These are phyloP conservation scores for Eugnorisma glareosa DNA, from an alignment of 2,888 invertebrate species.

Conservation along the genomic window DNA sequence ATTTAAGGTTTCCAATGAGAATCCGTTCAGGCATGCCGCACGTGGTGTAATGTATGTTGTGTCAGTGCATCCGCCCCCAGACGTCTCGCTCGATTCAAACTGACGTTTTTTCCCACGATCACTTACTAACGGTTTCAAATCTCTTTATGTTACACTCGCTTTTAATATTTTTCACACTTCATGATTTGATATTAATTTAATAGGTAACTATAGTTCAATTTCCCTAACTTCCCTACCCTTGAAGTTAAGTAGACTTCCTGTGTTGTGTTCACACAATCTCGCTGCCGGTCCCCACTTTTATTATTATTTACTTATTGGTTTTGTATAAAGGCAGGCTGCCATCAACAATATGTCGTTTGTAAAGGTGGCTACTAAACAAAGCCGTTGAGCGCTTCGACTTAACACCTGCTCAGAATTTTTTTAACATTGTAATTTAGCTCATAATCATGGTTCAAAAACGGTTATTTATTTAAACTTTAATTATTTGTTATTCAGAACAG, in stretches of 20 bases:
- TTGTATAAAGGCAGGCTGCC: slow-evolving; percentile 86
- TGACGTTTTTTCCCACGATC: slow-evolving; percentile 87
- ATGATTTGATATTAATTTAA: slow-evolving; percentile 54
- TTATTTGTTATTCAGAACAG: slow-evolving; percentile 42
- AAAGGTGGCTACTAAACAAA: slow-evolving; percentile 89
- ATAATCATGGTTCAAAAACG: slow-evolving; percentile 63
- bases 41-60: slow-evolving; percentile 82
- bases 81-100: slow-evolving; percentile 79
- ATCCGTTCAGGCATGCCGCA: slow-evolving; percentile 77
- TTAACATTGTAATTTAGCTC: slow-evolving; percentile 62
- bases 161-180: slow-evolving; percentile 38
- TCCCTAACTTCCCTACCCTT: slow-evolving; percentile 77
- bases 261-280: slow-evolving; percentile 86
- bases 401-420: slow-evolving; percentile 85
- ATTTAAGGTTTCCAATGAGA: slow-evolving; percentile 63
- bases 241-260: slow-evolving; percentile 85
- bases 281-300: slow-evolving; percentile 83
- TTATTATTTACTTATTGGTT: slow-evolving; percentile 89
- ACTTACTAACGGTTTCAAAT: slow-evolving; percentile 82
- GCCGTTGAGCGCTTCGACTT: slow-evolving; percentile 85
- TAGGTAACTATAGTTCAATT: slow-evolving; percentile 49
- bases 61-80: slow-evolving; percentile 83
- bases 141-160: slow-evolving; percentile 72
- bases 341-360: slow-evolving; percentile 89
- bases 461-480: slow-evolving; percentile 60